phyloP scores from a whole-genome alignment of 2,888 invertebrate species.

The Autographa pulchrina region DNA sequence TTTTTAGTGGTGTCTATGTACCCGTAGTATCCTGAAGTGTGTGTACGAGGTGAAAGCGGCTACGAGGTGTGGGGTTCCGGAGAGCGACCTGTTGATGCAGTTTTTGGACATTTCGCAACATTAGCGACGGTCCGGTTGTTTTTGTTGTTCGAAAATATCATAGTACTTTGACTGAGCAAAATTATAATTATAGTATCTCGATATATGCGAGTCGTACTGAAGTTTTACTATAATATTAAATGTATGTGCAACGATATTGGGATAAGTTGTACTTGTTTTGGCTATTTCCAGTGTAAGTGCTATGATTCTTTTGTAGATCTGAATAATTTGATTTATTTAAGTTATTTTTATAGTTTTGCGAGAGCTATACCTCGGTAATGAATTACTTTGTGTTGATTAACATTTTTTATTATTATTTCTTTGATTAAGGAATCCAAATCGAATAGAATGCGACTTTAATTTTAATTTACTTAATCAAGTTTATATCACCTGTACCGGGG shows the following conservation, averaged over 20 bases:
- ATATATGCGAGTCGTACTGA: slow-evolving; percentile 51
- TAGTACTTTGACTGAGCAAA: slow-evolving; percentile 72
- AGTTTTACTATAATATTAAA: slow-evolving; percentile 57
- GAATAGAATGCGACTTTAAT: slow-evolving; percentile 30
- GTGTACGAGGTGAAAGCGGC: background rate
- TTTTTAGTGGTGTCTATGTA: background rate
- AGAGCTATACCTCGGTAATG: slow-evolving; percentile 37
- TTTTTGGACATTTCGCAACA: slow-evolving; percentile 40
- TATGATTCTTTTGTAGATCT: slow-evolving; percentile 60
- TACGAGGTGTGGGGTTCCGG: slow-evolving; percentile 24
- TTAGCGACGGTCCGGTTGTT: slow-evolving; percentile 37
- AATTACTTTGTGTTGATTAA: slow-evolving; percentile 38
- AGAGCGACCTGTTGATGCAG: slow-evolving; percentile 52
- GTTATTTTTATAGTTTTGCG: slow-evolving; percentile 32
- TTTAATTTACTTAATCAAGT: slow-evolving; percentile 42
- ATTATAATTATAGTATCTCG: slow-evolving; percentile 58
- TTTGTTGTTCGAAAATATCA: slow-evolving; percentile 54
- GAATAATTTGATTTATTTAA: slow-evolving; percentile 53
- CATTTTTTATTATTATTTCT: slow-evolving; percentile 26
- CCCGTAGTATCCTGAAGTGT: background rate
- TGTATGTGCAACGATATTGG: slow-evolving; percentile 44
- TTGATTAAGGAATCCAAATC: slow-evolving; percentile 32
- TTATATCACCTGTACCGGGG: slow-evolving; percentile 60
- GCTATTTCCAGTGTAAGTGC: slow-evolving; percentile 67
- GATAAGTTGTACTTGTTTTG: slow-evolving; percentile 48